A percentile compares a stretch with the other conserved stretches of the same genome.
Evolutionary conservation across 1,140 invertebrate genomes (phyloP).

Genomic region (Nasonia vitripennis): DNA sequence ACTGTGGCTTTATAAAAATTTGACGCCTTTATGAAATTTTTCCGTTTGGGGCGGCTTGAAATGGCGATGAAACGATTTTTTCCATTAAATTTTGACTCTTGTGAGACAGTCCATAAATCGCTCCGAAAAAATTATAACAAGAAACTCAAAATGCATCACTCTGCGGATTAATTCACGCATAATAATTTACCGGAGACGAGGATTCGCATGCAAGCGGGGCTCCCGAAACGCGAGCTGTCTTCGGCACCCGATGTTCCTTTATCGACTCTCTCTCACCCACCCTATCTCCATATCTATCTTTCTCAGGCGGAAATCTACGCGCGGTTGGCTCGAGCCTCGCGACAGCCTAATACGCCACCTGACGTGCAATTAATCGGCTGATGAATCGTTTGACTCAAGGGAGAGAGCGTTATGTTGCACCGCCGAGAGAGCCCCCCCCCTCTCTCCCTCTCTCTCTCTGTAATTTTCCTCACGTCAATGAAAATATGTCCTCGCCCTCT

Average conservation of each 20-base stretch:
- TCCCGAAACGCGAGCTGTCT: not conserved
- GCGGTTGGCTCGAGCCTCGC: slow-evolving; percentile 12
- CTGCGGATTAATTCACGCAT: too few relatives aligned
- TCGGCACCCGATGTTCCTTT: not conserved
- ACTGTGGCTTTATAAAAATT: not conserved
- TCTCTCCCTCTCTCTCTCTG: not conserved
- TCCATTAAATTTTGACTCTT: not conserved
- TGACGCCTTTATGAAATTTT: not conserved
- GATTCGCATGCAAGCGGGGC: too few relatives aligned
- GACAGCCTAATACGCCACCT: slow-evolving; percentile 46
- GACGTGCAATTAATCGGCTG: slow-evolving; percentile 52
- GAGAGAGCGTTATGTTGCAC: slow-evolving; percentile 18
- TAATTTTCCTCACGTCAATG: slow-evolving; percentile 46
- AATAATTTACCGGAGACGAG: too few relatives aligned
- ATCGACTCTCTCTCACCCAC: slow-evolving; percentile 2
- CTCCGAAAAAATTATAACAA: too few relatives aligned
- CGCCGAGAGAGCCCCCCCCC: not conserved
- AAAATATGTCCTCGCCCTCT: slow-evolving; percentile 31
- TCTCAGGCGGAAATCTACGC: slow-evolving; percentile 16
- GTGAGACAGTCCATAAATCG: not conserved
- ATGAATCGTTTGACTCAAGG: slow-evolving; percentile 51
- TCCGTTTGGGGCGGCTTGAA: too few relatives aligned
- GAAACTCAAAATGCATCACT: too few relatives aligned
- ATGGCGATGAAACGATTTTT: too few relatives aligned
- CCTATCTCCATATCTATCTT: slow-evolving; percentile 33